These are phyloP conservation scores for Urocolius indicus DNA, from an alignment of 2,113 vertebrate genomes.

Conservation along the genomic window DNA sequence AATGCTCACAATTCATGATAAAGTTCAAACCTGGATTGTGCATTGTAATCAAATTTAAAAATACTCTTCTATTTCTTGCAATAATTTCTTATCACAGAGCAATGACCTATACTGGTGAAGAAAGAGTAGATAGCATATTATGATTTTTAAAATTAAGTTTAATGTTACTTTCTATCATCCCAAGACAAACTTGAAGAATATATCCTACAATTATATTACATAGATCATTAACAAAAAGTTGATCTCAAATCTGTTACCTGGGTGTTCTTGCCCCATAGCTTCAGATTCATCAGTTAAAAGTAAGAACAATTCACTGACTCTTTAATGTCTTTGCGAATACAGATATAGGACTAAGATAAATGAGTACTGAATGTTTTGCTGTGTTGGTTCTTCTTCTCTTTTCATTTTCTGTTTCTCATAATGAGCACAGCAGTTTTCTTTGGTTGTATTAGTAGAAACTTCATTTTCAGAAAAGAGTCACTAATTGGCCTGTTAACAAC, in stretches of 20 bases:
- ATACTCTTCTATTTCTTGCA: neutral
- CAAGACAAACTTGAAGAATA: neutral
- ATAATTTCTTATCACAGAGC: neutral
- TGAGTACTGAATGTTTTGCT: neutral
- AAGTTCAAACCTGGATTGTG: neutral
- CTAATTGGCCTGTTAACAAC: neutral
- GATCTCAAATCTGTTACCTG: neutral
- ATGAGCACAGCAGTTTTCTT: neutral
- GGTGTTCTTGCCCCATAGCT: rapidly evolving
- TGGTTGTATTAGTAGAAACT: neutral
- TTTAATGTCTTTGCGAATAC: neutral
- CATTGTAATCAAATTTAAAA: neutral
- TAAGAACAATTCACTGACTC: neutral
- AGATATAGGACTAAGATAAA: neutral
- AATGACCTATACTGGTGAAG: neutral
- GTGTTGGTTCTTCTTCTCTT: neutral
- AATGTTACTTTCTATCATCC: neutral
- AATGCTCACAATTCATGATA: neutral
- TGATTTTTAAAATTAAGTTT: neutral
- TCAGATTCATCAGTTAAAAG: neutral
- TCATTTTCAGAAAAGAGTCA: neutral
- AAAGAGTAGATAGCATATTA: neutral
- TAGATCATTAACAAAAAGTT: neutral
- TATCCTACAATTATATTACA: neutral
- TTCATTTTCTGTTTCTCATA: neutral